Percentiles rank a stretch among this genome's conserved stretches.
These are phyloP conservation scores for Sympetrum striolatum DNA, from an alignment of 2,888 invertebrate species.

Conservation along the genomic window DNA sequence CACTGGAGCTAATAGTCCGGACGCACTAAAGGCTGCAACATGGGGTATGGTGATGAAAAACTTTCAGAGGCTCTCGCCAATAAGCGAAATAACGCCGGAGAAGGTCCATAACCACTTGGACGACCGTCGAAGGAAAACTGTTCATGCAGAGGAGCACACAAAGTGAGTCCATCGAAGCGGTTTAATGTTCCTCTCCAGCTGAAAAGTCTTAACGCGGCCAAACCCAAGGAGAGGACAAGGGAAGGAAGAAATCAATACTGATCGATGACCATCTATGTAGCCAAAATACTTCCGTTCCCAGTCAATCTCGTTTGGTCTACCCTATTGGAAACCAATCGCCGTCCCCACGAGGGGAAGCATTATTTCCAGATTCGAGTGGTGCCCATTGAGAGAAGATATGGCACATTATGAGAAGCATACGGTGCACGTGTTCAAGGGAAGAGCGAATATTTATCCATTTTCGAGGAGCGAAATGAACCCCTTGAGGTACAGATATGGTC, in stretches of 20 bases:
- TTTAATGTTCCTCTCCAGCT: background rate
- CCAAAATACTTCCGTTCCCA: background rate
- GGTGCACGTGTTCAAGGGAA: background rate
- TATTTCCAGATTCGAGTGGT: background rate
- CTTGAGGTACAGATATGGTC: background rate
- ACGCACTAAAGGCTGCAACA: too few species aligned
- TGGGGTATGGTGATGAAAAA: too few species aligned
- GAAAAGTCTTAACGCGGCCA: background rate
- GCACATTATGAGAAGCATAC: background rate
- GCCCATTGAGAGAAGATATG: background rate
- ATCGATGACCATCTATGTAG: background rate
- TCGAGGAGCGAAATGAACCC: background rate
- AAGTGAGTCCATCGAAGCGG: background rate
- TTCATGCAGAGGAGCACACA: background rate
- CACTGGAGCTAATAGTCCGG: too few species aligned
- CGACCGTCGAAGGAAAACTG: background rate
- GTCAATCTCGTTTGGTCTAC: background rate
- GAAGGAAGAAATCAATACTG: background rate
- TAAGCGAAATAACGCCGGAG: too few species aligned
- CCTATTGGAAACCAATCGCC: background rate
- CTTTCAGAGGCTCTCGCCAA: too few species aligned
- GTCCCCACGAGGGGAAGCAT: background rate
- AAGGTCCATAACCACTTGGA: background rate
- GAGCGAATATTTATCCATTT: background rate
- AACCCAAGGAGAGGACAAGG: background rate